Evolutionary conservation across 2,888 invertebrate genomes (phyloP).

Genomic region (Ornithoptera alexandrae): DNA sequence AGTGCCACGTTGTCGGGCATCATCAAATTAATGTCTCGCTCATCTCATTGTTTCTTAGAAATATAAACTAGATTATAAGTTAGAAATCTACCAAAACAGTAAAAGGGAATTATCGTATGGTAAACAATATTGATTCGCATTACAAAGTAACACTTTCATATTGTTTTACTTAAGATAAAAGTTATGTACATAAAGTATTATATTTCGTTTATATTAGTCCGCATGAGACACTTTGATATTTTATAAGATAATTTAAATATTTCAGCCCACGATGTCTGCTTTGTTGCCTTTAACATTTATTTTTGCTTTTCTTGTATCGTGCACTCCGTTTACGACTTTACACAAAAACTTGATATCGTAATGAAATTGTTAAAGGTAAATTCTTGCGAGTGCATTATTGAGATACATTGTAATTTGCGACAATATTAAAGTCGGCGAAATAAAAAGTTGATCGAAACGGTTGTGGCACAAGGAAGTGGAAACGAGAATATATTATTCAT

Average conservation of each 20-base stretch:
- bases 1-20: too few species aligned
- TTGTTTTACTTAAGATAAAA: too few species aligned
- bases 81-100: too few species aligned
- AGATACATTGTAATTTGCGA: constrained; percentile 44
- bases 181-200: too few species aligned
- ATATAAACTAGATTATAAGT: too few species aligned
- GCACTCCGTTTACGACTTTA: constrained; percentile 31
- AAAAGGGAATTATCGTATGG: too few species aligned
- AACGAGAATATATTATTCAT: too few species aligned
- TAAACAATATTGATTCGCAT: too few species aligned
- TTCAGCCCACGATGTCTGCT: constrained; percentile 15
- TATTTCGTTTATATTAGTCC: too few species aligned
- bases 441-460: constrained; percentile 38
- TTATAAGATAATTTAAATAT: constrained; percentile 26
- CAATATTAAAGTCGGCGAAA: constrained; percentile 41
- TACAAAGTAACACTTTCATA: too few species aligned
- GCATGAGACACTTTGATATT: constrained; percentile 9
- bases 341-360: constrained; percentile 39
- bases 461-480: constrained; percentile 32
- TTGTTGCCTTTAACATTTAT: not conserved
- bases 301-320: not conserved
- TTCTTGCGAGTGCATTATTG: constrained; percentile 13
- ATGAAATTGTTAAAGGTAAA: constrained; percentile 53
- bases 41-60: too few species aligned
- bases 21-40: too few species aligned